Evolutionary conservation across 2,888 invertebrate species (phyloP).

Genomic region (Rhagonycha lutea): DNA sequence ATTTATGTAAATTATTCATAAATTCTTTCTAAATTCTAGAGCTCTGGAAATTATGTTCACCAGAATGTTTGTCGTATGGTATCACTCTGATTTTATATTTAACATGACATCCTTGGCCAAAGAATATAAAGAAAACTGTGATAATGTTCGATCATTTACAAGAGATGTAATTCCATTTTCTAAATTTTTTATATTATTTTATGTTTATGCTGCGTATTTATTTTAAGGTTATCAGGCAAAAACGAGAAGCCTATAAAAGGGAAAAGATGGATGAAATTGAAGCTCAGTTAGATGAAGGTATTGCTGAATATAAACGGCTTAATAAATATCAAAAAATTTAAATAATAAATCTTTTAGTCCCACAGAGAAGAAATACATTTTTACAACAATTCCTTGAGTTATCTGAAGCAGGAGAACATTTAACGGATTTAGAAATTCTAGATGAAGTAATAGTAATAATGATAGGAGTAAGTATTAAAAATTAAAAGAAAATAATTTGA

Average conservation of each 20-base stretch:
- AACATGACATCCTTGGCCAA: not conserved
- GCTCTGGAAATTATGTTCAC: slow-evolving; percentile 3
- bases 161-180: not conserved
- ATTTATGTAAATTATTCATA: too few species aligned
- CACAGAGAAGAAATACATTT: slow-evolving; percentile 49
- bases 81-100: slow-evolving; percentile 10
- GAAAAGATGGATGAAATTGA: not conserved
- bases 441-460: slow-evolving; percentile 30
- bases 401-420: not conserved
- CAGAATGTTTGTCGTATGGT: slow-evolving; percentile 4
- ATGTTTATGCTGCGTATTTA: not conserved
- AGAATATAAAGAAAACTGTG: not conserved
- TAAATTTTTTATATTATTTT: not conserved
- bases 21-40: not conserved
- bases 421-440: slow-evolving; percentile 22
- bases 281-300: too few species aligned
- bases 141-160: not conserved
- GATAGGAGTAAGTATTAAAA: slow-evolving; percentile 4
- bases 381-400: slow-evolving; percentile 55
- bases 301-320: too few species aligned
- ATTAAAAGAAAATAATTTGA: too few species aligned
- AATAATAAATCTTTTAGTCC: not conserved
- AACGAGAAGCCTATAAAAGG: slow-evolving; percentile 4
- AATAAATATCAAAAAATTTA: too few species aligned
- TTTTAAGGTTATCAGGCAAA: slow-evolving; percentile 3